Evolutionary conservation across 1,140 invertebrate species (phyloP).

Genomic region (Lordiphosa mommai): DNA sequence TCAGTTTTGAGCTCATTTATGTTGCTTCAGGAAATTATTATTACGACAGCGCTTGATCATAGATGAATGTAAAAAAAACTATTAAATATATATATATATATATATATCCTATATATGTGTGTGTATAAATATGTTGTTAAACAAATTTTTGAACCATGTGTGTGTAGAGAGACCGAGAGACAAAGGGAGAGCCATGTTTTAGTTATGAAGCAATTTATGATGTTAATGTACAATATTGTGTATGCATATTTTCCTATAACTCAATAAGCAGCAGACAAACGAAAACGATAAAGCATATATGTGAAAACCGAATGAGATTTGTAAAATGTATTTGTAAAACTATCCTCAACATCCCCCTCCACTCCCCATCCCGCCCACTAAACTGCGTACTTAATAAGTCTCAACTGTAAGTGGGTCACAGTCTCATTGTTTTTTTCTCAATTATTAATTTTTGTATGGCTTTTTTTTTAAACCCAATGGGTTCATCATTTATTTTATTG

Average conservation of each 20-base stretch:
- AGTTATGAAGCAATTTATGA: no score
- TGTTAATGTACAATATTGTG: no score
- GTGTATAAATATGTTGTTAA: no score
- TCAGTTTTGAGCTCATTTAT: constrained; percentile 61
- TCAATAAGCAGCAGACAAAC: neutral
- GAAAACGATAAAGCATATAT: constrained; percentile 4
- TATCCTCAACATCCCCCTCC: constrained; percentile 3
- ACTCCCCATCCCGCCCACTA: neutral
- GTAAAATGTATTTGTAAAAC: constrained; percentile 33
- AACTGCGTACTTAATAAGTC: constrained; percentile 52
- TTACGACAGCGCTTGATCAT: no score
- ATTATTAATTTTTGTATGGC: constrained; percentile 15
- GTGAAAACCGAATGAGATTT: constrained; percentile 44
- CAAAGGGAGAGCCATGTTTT: no score
- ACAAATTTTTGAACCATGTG: no score
- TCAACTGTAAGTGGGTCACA: constrained; percentile 25
- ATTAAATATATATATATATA: constrained; percentile 18
- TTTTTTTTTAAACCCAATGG: constrained; percentile 47
- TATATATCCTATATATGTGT: constrained; percentile 1
- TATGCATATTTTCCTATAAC: constrained; percentile 22
- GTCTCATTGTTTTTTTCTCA: constrained; percentile 1
- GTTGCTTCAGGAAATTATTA: constrained; percentile 14
- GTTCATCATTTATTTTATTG: no score
- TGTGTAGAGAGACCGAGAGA: no score
- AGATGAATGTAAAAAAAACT: no score